phyloP scores from a whole-genome alignment of 35 echinoderm and acorn worm genomes.

The Apostichopus japonicus region DNA sequence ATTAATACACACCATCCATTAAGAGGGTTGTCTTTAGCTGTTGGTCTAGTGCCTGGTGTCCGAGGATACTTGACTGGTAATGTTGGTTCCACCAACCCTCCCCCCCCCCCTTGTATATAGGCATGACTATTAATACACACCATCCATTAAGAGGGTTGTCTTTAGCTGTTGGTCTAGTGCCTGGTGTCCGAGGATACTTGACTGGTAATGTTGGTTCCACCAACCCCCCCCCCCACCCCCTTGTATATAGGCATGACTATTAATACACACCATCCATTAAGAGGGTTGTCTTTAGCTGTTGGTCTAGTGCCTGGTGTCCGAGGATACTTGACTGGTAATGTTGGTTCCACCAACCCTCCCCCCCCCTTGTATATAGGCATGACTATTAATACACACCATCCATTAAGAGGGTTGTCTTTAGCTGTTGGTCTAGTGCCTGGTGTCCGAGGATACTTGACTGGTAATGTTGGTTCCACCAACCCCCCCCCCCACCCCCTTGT shows the following conservation, averaged over 20 bases:
- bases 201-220: conserved; percentile 77
- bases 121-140: conserved; percentile 33
- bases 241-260: not conserved
- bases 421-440: conserved; percentile 70
- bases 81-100: conserved; percentile 44
- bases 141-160: conserved; percentile 83
- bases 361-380: too few relatives aligned
- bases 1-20: conserved; percentile 74
- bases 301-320: conserved; percentile 76
- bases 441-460: conserved; percentile 80
- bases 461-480: conserved; percentile 68
- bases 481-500: too few relatives aligned
- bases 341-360: conserved; percentile 40
- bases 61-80: conserved; percentile 84
- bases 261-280: conserved; percentile 75
- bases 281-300: conserved; percentile 52
- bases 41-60: conserved; percentile 71
- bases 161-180: conserved; percentile 59
- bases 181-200: conserved; percentile 79
- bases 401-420: conserved; percentile 73
- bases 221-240: not conserved
- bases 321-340: conserved; percentile 81
- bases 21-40: conserved; percentile 55
- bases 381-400: conserved; percentile 62
- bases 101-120: too few relatives aligned